Base-by-base conservation (phyloP, 2,113 vertebrate species). In the Protomyctophum bolini region DNA sequence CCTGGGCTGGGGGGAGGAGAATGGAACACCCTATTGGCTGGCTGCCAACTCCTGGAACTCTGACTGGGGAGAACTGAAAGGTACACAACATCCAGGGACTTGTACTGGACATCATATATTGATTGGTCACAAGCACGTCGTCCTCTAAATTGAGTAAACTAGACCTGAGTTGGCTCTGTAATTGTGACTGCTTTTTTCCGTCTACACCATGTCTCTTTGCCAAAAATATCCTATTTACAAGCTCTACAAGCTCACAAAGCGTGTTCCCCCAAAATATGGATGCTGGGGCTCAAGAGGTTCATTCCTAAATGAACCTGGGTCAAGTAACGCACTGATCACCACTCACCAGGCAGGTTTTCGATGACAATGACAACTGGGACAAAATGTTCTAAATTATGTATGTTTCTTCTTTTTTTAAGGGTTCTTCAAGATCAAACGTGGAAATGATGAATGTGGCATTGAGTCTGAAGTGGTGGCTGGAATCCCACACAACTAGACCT, bases 1-100 rank as follows among this genome's bases (percentile, higher is more conserved):
- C 62, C 91, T 98, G 55, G 97, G 97, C 83, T 98, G 96, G 97
- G 97, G 97, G 0, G 83, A 87, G 41, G 96, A 98, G 69, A 80
- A 94, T 0, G 88, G 76, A 57, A 94, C 90, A 0, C 95, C 95
- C 0, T 98, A 97, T 88, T 98, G 97, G 97, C 82, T 98, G 84
- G 94, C 86, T 0, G 96, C 96, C 51, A 98, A 98, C 90, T 98
- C 97, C 80, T 98, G 96, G 97, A 98, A 98, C 85, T 91, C 86
- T 0, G 97, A 98, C 90, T 98, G 97, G 97, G 97, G 97, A 6
- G 95, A 97, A 62, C n/a, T n/a, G n/a, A 92, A 93, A 0, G 97
- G 97, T 98, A 88, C 1, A 84, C 92, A 50, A n/a, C 28, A 47
- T 67, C 4, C 5, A 12, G 33, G 52, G 6, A n/a, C 29, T 56